Evolutionary conservation across 2,888 invertebrate genomes (phyloP).

Genomic region (Steinernema carpocapsae): DNA sequence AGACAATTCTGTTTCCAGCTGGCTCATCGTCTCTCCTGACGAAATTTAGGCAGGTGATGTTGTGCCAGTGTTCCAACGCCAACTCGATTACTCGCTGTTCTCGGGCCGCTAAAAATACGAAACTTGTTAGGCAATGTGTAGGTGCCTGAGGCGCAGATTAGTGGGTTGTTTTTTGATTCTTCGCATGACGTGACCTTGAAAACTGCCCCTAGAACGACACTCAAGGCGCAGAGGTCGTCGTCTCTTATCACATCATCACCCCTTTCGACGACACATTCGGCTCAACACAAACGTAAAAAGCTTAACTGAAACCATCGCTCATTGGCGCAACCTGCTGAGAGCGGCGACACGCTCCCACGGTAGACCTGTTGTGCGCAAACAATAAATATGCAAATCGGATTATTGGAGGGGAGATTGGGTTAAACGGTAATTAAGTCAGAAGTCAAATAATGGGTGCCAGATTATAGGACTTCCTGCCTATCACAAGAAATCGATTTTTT

Average conservation of each 20-base stretch:
- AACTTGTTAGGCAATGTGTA: too few relatives aligned
- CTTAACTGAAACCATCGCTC: too few relatives aligned
- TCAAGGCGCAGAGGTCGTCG: slow-evolving; percentile 7
- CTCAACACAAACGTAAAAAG: too few relatives aligned
- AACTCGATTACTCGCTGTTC: slow-evolving; percentile 68
- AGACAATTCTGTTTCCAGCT: slow-evolving; percentile 67
- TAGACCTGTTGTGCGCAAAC: not conserved
- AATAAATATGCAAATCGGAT: slow-evolving; percentile 26
- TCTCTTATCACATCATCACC: not conserved
- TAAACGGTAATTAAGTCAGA: too few relatives aligned
- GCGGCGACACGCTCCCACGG: not conserved
- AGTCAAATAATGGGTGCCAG: too few relatives aligned
- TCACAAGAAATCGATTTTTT: too few relatives aligned
- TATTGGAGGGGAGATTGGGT: not conserved
- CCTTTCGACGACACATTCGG: too few relatives aligned
- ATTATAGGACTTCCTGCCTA: too few relatives aligned
- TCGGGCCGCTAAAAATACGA: slow-evolving; percentile 56
- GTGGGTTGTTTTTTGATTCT: not conserved
- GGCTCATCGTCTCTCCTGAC: slow-evolving; percentile 57
- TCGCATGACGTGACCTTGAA: not conserved
- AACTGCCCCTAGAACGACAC: not conserved
- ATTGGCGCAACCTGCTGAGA: too few relatives aligned
- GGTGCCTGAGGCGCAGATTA: not conserved
- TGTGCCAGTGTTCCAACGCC: slow-evolving; percentile 69
- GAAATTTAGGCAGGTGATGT: slow-evolving; percentile 69